Evolutionary conservation across 2,113 vertebrate species (phyloP).

Genomic region (Vimba vimba): DNA sequence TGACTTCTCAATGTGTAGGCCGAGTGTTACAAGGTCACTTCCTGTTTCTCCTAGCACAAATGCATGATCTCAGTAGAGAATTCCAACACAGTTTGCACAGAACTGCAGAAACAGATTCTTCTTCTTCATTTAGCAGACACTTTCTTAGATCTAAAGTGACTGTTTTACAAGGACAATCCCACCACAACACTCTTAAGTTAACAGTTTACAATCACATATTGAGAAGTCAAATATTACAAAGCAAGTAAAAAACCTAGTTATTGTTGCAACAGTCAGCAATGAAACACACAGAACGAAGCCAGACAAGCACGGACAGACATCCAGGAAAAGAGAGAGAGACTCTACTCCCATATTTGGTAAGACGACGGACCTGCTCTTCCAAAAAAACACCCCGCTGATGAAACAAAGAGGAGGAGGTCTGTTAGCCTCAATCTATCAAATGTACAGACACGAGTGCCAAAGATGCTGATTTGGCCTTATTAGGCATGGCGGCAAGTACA

Average conservation of each 20-base stretch:
- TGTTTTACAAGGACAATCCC: background rate
- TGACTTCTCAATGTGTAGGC: background rate
- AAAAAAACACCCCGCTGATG: background rate
- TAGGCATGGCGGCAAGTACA: background rate
- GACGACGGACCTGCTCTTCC: slow-evolving; percentile 20
- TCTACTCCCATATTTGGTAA: slow-evolving; percentile 67
- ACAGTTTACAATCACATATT: background rate
- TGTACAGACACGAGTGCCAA: background rate
- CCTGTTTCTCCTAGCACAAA: slow-evolving; percentile 22
- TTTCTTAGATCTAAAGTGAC: background rate
- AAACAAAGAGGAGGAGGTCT: slow-evolving; percentile 6
- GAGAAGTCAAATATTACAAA: background rate
- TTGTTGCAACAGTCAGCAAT: background rate
- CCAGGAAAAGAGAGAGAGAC: background rate
- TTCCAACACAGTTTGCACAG: background rate
- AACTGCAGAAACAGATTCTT: background rate
- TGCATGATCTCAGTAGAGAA: background rate
- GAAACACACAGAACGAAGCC: background rate
- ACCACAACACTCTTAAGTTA: background rate
- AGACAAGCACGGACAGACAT: background rate
- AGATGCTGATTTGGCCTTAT: slow-evolving; percentile 25
- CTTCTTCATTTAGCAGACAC: background rate
- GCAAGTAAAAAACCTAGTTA: background rate
- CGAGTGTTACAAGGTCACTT: slow-evolving; percentile 23
- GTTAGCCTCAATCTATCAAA: background rate